These are phyloP conservation scores for Lemur catta DNA, from an alignment of 2,797 vertebrate genomes.

Conservation along the genomic window DNA sequence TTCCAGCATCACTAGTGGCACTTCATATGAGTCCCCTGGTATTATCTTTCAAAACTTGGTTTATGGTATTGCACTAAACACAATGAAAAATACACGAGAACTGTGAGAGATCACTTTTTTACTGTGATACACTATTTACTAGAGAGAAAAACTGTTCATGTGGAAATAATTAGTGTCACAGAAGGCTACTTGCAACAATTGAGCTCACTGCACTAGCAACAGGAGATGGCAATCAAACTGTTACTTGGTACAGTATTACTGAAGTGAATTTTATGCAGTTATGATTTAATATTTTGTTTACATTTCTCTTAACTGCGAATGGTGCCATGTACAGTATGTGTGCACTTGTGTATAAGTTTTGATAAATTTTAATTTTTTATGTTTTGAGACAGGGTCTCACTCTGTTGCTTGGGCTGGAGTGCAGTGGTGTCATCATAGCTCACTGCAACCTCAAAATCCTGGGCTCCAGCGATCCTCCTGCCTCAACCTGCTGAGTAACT, in stretches of 20 bases:
- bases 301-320: background rate
- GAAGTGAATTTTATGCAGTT: background rate
- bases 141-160: background rate
- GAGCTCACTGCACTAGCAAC: background rate
- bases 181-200: background rate
- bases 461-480: background rate
- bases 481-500: background rate
- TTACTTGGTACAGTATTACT: background rate
- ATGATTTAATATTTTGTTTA: background rate
- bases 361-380: background rate
- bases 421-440: background rate
- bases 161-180: background rate
- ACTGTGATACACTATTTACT: background rate
- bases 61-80: background rate
- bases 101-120: background rate
- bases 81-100: background rate
- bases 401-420: background rate
- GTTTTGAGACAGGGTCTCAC: background rate
- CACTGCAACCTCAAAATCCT: background rate
- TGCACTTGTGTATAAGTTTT: too few species aligned
- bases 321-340: too few species aligned
- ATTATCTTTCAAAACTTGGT: background rate
- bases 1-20: background rate
- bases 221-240: background rate
- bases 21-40: background rate